Conservation (phyloP, 2,888 invertebrate species). For the Chaetoderma sp. region DNA sequence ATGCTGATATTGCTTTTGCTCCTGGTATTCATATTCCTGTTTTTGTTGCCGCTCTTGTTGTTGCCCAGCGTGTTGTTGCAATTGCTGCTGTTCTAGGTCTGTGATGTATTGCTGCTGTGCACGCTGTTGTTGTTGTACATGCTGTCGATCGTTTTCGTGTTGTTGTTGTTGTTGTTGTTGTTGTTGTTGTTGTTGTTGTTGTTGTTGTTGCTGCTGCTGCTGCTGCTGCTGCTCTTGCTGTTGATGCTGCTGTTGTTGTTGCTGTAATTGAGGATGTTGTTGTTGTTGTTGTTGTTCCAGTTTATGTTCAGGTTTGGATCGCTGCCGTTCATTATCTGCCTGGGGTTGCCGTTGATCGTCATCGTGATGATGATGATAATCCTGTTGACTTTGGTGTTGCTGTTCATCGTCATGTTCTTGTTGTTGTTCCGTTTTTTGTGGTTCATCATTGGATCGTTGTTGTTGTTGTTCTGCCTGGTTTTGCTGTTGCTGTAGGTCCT, state of each 20-base stretch:
- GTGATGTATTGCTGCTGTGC: conserved; percentile 7
- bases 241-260: conserved; percentile 19
- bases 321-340: conserved; percentile 16
- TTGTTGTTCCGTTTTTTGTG: conserved; percentile 6
- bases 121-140: conserved; percentile 8
- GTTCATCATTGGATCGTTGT: neutral
- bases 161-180: neutral
- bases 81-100: conserved; percentile 8
- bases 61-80: conserved; percentile 5
- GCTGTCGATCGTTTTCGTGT: neutral
- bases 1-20: conserved; percentile 49
- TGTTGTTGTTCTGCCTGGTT: neutral
- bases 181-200: neutral
- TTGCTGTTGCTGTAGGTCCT: neutral
- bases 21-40: conserved; percentile 68
- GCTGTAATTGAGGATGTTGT: conserved; percentile 17
- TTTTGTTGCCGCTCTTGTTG: conserved; percentile 9
- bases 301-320: conserved; percentile 15
- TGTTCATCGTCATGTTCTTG: conserved; percentile 6
- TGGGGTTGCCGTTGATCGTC: neutral
- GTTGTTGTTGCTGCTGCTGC: conserved; percentile 8
- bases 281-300: conserved; percentile 20
- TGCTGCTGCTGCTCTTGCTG: conserved; percentile 15
- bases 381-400: conserved; percentile 10
- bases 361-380: conserved; percentile 4